phyloP scores from a whole-genome alignment of 2,888 invertebrate species.

The Pristionchus mayeri region DNA sequence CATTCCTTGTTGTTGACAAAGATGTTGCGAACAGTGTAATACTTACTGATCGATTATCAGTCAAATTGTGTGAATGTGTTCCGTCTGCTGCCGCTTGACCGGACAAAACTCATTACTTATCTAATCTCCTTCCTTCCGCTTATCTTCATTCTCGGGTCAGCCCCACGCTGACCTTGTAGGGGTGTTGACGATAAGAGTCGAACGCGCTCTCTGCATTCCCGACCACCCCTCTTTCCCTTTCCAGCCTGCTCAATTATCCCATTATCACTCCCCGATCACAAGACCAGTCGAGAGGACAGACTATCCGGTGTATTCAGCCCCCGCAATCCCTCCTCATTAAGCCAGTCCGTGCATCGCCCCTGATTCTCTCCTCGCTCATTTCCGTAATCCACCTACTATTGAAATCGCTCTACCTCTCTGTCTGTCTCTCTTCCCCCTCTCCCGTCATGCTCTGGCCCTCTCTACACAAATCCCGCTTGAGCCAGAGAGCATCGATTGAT shows the following conservation, averaged over 20 bases:
- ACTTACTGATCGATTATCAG: too few species aligned
- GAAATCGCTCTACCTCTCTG: slow-evolving; percentile 15
- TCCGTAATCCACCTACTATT: slow-evolving; percentile 31
- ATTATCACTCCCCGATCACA: neutral
- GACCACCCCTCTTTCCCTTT: slow-evolving; percentile 22
- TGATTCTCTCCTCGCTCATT: neutral
- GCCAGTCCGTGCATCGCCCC: neutral
- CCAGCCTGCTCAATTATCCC: slow-evolving; percentile 3
- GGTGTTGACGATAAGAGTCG: slow-evolving; percentile 28
- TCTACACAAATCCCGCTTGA: slow-evolving; percentile 43
- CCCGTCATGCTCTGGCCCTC: neutral
- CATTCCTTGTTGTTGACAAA: too few species aligned
- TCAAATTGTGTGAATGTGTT: too few species aligned
- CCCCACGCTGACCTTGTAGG: slow-evolving; percentile 5
- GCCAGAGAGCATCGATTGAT: slow-evolving; percentile 35
- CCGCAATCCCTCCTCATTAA: too few species aligned
- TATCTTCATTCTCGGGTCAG: neutral
- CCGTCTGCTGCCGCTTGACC: too few species aligned
- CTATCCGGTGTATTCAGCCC: too few species aligned
- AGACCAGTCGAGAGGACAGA: too few species aligned
- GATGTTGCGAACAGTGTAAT: too few species aligned
- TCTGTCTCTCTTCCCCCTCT: neutral
- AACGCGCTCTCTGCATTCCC: slow-evolving; percentile 23
- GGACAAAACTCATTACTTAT: neutral
- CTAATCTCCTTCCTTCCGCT: slow-evolving; percentile 6